Evolutionary conservation across 2,797 vertebrate species (phyloP).

Genomic region (Alfaro cultratus): DNA sequence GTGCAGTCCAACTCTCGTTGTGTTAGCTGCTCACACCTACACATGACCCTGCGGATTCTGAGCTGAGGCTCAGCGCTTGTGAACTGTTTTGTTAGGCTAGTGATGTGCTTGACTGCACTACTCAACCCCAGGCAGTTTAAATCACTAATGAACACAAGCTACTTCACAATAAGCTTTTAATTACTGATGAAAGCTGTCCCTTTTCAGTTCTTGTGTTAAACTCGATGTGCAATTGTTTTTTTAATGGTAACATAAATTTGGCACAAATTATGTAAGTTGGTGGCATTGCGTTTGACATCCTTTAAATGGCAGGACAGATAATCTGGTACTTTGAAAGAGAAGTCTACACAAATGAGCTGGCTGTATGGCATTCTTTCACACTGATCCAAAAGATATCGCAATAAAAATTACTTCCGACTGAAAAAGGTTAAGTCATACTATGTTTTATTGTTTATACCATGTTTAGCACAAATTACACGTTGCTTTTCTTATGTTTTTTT

Average conservation of each 20-base stretch:
- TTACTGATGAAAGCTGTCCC: slow-evolving; percentile 38
- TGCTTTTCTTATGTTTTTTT: not conserved
- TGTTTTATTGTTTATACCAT: not conserved
- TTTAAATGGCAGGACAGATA: not conserved
- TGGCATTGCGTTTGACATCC: not conserved
- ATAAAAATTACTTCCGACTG: not conserved
- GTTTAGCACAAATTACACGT: not conserved
- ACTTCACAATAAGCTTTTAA: slow-evolving; percentile 46
- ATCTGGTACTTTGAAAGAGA: not conserved
- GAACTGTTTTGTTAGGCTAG: slow-evolving; percentile 40
- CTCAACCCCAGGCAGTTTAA: slow-evolving; percentile 35
- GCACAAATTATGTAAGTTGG: not conserved
- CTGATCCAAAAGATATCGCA: not conserved
- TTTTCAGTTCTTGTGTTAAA: slow-evolving; percentile 36
- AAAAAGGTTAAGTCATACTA: not conserved
- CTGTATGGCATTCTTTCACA: not conserved
- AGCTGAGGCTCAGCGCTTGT: slow-evolving; percentile 38
- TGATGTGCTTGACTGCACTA: slow-evolving; percentile 43
- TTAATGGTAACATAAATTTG: slow-evolving; percentile 48
- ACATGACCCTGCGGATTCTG: slow-evolving; percentile 61
- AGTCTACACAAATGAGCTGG: not conserved
- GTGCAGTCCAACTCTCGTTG: slow-evolving; percentile 27
- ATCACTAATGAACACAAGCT: slow-evolving; percentile 14
- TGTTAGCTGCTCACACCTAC: slow-evolving; percentile 70
- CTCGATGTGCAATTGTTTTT: slow-evolving; percentile 46